Conservation (phyloP, 2,797 vertebrate species). For the Xerus rutilus region DNA sequence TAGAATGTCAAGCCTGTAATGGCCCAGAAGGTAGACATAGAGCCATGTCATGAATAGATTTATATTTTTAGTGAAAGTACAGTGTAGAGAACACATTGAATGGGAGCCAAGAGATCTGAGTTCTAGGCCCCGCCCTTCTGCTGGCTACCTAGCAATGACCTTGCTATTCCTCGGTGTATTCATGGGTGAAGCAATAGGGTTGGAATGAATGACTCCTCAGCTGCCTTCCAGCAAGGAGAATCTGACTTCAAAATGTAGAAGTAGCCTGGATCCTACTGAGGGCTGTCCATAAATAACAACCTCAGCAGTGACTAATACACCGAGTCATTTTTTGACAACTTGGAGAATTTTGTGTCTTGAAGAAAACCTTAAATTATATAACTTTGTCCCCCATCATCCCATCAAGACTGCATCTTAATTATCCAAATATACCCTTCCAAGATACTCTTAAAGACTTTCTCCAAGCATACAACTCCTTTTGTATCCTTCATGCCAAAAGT, state of each 20-base stretch:
- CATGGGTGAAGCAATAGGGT: neutral
- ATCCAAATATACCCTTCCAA: neutral
- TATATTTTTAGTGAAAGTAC: slow-evolving; percentile 62
- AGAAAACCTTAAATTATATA: slow-evolving; percentile 27
- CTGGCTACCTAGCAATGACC: neutral
- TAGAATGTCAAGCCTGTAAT: slow-evolving; percentile 78
- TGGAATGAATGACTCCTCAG: neutral
- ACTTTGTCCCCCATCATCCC: neutral
- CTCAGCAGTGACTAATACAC: neutral
- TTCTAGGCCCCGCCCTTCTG: neutral
- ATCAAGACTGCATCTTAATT: neutral
- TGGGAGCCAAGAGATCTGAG: accelerated
- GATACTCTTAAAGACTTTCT: neutral
- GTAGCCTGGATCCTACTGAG: neutral
- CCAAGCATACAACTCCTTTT: neutral
- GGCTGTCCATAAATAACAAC: neutral
- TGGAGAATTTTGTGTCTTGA: slow-evolving; percentile 45
- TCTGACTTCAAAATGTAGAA: slow-evolving; percentile 28
- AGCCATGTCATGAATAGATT: slow-evolving; percentile 74
- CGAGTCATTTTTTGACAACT: slow-evolving; percentile 39
- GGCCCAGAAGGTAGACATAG: slow-evolving; percentile 56
- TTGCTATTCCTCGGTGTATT: neutral
- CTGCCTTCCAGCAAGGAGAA: slow-evolving; percentile 40
- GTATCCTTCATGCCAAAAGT: neutral
- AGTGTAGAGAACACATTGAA: neutral